Evolutionary conservation across 2,797 vertebrate species (phyloP).

Genomic region (Delichon dasypus): DNA sequence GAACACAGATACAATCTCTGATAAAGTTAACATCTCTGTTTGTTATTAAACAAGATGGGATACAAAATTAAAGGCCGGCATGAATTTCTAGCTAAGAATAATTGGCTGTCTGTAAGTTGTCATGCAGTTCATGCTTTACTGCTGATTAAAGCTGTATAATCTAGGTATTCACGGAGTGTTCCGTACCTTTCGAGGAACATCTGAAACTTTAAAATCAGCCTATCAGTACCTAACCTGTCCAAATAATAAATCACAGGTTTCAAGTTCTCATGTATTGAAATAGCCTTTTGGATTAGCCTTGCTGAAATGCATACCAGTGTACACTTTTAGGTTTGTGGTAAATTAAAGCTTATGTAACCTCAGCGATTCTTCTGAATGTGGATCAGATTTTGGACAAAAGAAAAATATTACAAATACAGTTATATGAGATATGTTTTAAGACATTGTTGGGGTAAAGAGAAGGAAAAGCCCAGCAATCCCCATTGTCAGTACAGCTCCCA

Average conservation of each 20-base stretch:
- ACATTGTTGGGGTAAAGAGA: neutral
- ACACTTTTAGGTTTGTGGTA: neutral
- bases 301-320: neutral
- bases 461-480: neutral
- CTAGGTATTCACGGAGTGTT: neutral
- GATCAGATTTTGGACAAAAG: neutral
- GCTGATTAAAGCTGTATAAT: neutral
- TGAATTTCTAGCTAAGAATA: neutral
- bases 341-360: neutral
- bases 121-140: neutral
- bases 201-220: neutral
- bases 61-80: neutral
- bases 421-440: neutral
- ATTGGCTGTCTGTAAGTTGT: neutral
- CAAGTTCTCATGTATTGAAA: neutral
- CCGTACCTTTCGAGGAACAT: neutral
- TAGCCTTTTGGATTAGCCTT: neutral
- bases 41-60: constrained; percentile 1
- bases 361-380: fast-evolving
- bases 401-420: neutral
- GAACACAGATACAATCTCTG: neutral
- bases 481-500: neutral
- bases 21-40: neutral
- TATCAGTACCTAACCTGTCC: neutral
- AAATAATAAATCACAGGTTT: neutral